Percentiles rank a stretch among this genome's conserved stretches.
phyloP scores from a whole-genome alignment of 2,888 invertebrate species.

The Ditylenchus weischeri region DNA sequence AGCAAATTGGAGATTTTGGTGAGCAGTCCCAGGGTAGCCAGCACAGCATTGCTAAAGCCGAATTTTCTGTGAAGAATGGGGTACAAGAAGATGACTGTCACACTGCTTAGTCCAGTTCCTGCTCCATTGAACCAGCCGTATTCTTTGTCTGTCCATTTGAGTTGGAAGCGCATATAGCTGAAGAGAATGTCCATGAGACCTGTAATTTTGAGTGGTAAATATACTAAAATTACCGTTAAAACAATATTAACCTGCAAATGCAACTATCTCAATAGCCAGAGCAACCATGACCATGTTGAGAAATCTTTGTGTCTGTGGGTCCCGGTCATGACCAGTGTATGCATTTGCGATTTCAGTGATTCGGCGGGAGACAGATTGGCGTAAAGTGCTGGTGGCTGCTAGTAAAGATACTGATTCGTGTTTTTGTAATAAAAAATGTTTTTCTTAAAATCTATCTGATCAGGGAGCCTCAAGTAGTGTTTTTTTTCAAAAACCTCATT shows the following conservation, averaged over 20 bases:
- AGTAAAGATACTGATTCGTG: neutral
- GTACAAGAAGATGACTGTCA: slow-evolving; percentile 44
- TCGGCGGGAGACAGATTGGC: slow-evolving; percentile 15
- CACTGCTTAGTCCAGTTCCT: slow-evolving; percentile 44
- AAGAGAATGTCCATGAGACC: slow-evolving; percentile 48
- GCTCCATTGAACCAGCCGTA: slow-evolving; percentile 55
- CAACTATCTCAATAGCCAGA: slow-evolving; percentile 45
- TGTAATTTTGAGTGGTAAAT: slow-evolving; percentile 6
- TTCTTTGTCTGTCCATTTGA: slow-evolving; percentile 52
- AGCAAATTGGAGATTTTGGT: slow-evolving; percentile 54
- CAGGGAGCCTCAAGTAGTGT: no score
- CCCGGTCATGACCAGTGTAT: slow-evolving; percentile 18
- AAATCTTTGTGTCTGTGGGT: slow-evolving; percentile 13
- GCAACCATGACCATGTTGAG: slow-evolving; percentile 43
- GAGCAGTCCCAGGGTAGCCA: slow-evolving; percentile 57
- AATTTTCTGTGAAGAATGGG: slow-evolving; percentile 41
- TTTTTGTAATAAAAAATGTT: neutral
- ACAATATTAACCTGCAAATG: slow-evolving; percentile 28
- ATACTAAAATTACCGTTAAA: neutral
- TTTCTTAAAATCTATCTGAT: neutral
- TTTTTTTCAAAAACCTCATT: no score
- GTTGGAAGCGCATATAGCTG: slow-evolving; percentile 47
- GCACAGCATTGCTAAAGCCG: slow-evolving; percentile 52
- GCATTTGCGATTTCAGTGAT: slow-evolving; percentile 30
- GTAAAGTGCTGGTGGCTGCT: neutral